These are phyloP conservation scores for Pantherophis alleghaniensis DNA, from an alignment of 2,797 vertebrate species.

Conservation along the genomic window DNA sequence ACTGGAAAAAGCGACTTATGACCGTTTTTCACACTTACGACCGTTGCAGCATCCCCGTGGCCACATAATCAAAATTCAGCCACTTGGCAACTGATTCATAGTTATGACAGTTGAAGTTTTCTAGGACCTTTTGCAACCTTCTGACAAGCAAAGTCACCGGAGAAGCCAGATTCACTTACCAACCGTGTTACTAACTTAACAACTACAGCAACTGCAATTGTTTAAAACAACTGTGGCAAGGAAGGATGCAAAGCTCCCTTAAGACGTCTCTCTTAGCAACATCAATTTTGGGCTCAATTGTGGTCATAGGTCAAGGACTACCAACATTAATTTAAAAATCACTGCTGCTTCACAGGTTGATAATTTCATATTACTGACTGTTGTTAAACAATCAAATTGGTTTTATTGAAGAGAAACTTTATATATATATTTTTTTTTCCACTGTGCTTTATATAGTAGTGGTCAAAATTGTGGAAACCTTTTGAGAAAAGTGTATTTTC, in stretches of 20 bases:
- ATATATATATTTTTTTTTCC: too few relatives aligned
- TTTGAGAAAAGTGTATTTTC: too few relatives aligned
- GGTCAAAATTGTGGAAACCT: too few relatives aligned
- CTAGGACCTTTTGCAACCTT: not conserved
- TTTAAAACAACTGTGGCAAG: not conserved
- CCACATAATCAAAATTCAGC: not conserved
- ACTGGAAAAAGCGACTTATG: too few relatives aligned
- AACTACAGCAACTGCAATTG: not conserved
- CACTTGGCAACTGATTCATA: not conserved
- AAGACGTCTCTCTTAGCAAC: not conserved
- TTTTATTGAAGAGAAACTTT: too few relatives aligned
- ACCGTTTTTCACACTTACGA: too few relatives aligned
- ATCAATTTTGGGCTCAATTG: not conserved
- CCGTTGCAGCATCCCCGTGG: too few relatives aligned
- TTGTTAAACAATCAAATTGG: too few relatives aligned
- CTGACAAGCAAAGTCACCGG: not conserved
- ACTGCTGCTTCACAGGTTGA: too few relatives aligned
- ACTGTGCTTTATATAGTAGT: not conserved
- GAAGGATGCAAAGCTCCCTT: not conserved
- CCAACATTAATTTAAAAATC: not conserved
- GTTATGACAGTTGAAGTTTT: not conserved
- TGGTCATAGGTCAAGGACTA: not conserved
- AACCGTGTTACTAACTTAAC: not conserved
- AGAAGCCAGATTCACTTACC: not conserved
- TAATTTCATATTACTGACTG: not conserved